A percentile compares a stretch with the other conserved stretches of the same genome.
Evolutionary conservation across 2,888 invertebrate genomes (phyloP).

Genomic region (Microchrysa polita): DNA sequence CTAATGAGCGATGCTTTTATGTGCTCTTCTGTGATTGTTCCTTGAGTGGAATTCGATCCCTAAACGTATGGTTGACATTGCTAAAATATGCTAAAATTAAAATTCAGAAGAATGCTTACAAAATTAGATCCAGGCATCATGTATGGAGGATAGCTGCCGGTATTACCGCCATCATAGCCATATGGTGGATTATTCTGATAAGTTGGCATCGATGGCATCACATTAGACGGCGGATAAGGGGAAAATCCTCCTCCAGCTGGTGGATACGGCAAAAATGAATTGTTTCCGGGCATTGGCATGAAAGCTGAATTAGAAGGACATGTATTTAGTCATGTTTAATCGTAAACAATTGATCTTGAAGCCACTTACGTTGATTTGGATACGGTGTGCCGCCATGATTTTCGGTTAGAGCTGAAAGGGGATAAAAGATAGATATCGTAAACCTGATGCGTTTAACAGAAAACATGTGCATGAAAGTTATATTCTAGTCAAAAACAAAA

Average conservation of each 20-base stretch:
- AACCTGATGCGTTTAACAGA: no score
- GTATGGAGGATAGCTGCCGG: slow-evolving; percentile 68
- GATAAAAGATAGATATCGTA: no score
- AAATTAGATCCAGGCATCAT: slow-evolving; percentile 58
- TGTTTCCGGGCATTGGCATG: slow-evolving; percentile 43
- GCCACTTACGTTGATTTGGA: slow-evolving; percentile 51
- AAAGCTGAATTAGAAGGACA: slow-evolving; percentile 1
- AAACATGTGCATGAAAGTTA: no score
- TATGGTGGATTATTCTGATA: slow-evolving; percentile 4
- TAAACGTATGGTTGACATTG: neutral
- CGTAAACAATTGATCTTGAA: no score
- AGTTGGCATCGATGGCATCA: slow-evolving; percentile 10
- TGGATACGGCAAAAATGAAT: slow-evolving; percentile 69
- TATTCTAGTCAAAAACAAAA: no score
- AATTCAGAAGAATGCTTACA: slow-evolving; percentile 20
- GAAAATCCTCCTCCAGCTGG: slow-evolving; percentile 65
- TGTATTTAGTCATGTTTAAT: neutral
- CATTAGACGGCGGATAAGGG: slow-evolving; percentile 57
- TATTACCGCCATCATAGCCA: slow-evolving; percentile 42
- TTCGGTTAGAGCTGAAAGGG: neutral
- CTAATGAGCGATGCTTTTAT: slow-evolving; percentile 92
- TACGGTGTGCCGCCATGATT: neutral
- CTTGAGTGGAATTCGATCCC: slow-evolving; percentile 66
- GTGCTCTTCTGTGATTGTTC: slow-evolving; percentile 95
- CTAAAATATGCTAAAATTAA: slow-evolving; percentile 1